A percentile compares a stretch with the other conserved stretches of the same genome.
phyloP scores from a whole-genome alignment of 2,888 invertebrate species.

The Stegana nigrithorax region DNA sequence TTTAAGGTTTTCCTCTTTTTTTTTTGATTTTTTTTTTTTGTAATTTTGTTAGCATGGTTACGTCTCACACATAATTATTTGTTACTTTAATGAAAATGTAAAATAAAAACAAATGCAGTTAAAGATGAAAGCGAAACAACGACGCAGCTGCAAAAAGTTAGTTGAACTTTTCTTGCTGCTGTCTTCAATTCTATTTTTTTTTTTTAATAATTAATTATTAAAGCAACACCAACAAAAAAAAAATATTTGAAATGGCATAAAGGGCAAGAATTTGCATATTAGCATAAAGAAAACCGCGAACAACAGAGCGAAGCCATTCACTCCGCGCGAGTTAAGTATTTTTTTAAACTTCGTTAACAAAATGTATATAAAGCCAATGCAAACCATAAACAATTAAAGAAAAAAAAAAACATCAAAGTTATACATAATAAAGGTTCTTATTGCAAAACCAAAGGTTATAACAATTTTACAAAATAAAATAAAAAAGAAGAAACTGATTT shows the following conservation, averaged over 20 bases:
- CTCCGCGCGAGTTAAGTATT: too few species aligned
- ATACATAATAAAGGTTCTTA: neutral
- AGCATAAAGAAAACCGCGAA: slow-evolving; percentile 6
- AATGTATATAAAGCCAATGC: slow-evolving; percentile 35
- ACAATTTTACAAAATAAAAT: slow-evolving; percentile 6
- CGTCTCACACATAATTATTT: slow-evolving; percentile 21
- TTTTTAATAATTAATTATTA: neutral
- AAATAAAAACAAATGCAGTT: slow-evolving; percentile 5
- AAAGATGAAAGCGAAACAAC: neutral
- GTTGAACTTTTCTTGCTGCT: neutral
- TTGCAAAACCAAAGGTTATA: neutral
- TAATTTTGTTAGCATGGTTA: too few species aligned
- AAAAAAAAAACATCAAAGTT: slow-evolving; percentile 20
- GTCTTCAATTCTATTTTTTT: neutral
- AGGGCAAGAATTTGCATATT: neutral
- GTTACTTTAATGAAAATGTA: too few species aligned
- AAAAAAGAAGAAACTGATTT: slow-evolving; percentile 30
- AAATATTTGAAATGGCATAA: neutral
- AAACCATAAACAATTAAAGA: slow-evolving; percentile 19
- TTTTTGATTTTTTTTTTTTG: slow-evolving; percentile 21
- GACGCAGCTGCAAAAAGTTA: neutral
- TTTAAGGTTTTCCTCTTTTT: neutral
- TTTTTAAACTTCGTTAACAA: slow-evolving; percentile 15
- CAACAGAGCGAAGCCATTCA: neutral
- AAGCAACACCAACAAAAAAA: neutral